phyloP scores from a whole-genome alignment of 2,113 vertebrate genomes.

The Perognathus longimembris region DNA sequence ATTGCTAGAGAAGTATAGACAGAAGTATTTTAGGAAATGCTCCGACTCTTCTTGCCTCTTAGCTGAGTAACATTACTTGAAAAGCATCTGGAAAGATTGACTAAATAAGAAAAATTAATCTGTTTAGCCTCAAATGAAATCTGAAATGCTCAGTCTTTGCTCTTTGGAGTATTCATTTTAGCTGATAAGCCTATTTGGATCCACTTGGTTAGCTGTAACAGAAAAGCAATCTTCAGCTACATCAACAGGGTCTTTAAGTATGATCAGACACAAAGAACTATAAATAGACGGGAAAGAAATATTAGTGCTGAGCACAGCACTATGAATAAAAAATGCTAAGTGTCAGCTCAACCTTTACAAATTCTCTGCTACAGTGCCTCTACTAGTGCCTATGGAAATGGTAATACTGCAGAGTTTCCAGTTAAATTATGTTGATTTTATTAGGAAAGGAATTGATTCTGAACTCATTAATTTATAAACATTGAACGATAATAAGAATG shows the following conservation, averaged over 20 bases:
- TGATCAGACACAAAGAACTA: slow-evolving; percentile 52
- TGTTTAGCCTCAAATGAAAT: slow-evolving; percentile 17
- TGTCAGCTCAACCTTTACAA: slow-evolving; percentile 61
- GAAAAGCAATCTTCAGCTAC: slow-evolving; percentile 21
- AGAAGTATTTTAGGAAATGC: neutral
- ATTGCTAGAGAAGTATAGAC: neutral
- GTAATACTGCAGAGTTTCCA: slow-evolving; percentile 40
- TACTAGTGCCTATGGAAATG: slow-evolving; percentile 35
- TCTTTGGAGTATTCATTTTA: slow-evolving; percentile 2
- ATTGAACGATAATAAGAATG: slow-evolving; percentile 69
- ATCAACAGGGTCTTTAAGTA: slow-evolving; percentile 59
- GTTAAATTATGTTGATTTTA: slow-evolving; percentile 74
- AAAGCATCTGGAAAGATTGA: neutral
- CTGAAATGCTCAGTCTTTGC: slow-evolving; percentile 52
- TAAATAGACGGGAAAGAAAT: slow-evolving; percentile 51
- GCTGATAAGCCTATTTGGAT: slow-evolving; percentile 56
- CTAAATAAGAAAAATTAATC: slow-evolving; percentile 8
- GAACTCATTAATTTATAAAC: slow-evolving; percentile 82
- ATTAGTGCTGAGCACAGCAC: slow-evolving; percentile 54
- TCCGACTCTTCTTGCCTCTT: neutral
- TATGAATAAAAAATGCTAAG: slow-evolving; percentile 61
- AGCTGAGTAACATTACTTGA: neutral
- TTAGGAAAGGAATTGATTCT: slow-evolving; percentile 75
- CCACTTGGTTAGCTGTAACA: neutral
- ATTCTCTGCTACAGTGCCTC: neutral